These are phyloP conservation scores for Cyanoliseus patagonus DNA, from an alignment of 2,113 vertebrate genomes.

Conservation along the genomic window DNA sequence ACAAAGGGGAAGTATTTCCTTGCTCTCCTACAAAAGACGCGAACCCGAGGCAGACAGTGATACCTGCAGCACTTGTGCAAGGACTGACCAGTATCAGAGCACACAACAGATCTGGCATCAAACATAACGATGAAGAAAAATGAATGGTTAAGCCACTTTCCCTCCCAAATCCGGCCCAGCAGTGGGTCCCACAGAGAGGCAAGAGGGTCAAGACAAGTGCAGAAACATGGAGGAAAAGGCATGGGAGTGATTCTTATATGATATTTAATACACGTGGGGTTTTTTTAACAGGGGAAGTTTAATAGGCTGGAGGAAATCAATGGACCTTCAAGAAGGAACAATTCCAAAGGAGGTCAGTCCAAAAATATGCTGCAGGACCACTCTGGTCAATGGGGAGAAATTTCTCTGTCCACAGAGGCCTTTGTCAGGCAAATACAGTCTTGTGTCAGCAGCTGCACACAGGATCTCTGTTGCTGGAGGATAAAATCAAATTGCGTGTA, in stretches of 20 bases:
- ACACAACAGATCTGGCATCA: neutral
- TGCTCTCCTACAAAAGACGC: neutral
- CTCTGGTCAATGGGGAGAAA: neutral
- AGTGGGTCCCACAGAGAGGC: neutral
- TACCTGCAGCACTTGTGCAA: neutral
- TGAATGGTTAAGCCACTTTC: neutral
- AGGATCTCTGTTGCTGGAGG: neutral
- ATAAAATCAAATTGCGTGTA: slow-evolving; percentile 6
- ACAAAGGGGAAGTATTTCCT: neutral
- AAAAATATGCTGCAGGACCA: neutral
- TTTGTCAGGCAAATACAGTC: slow-evolving; percentile 44
- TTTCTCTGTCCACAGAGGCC: neutral
- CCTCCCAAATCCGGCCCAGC: neutral
- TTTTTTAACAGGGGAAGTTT: neutral
- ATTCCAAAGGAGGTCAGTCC: neutral
- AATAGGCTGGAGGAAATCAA: neutral
- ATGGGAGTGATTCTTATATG: neutral
- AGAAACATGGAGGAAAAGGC: neutral
- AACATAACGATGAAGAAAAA: neutral
- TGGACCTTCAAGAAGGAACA: neutral
- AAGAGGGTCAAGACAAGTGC: neutral
- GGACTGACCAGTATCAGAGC: fast-evolving
- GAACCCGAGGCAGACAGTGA: fast-evolving
- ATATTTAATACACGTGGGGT: neutral
- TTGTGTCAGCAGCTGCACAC: slow-evolving; percentile 45